Conservation (phyloP, 37 sponge, comb jelly and placozoan species). For the Cliona cf. orientalis region DNA sequence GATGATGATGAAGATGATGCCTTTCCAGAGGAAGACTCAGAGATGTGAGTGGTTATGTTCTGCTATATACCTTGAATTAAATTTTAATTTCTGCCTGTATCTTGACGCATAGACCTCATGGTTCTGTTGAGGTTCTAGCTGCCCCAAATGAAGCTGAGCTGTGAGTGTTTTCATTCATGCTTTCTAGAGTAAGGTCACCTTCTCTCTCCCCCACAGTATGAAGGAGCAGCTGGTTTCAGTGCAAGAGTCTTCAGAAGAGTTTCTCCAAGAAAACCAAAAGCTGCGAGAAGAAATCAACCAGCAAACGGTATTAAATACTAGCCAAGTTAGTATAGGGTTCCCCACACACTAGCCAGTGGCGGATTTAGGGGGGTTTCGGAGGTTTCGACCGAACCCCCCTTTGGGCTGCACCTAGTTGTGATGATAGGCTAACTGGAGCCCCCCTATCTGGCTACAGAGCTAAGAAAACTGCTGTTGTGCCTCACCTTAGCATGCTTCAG, state of each 20-base stretch:
- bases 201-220: constrained; percentile 2
- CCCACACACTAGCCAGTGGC: no score
- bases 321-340: no score
- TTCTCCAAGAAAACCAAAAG: neutral
- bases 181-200: neutral
- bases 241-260: neutral
- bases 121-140: neutral
- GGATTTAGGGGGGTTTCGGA: no score
- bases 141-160: neutral
- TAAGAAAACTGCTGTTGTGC: no score
- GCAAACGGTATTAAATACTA: no score
- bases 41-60: neutral
- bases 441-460: no score
- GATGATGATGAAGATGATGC: constrained; percentile 42
- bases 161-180: neutral
- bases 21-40: constrained; percentile 12
- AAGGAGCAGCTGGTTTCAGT: neutral
- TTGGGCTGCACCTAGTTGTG: no score
- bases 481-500: no score
- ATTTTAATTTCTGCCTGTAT: no score
- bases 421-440: no score
- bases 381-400: no score
- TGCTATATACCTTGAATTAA: no score
- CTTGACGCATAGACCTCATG: neutral
- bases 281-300: neutral